Base-by-base conservation (phyloP, 2,888 invertebrate species). In the Tiliacea citrago region DNA sequence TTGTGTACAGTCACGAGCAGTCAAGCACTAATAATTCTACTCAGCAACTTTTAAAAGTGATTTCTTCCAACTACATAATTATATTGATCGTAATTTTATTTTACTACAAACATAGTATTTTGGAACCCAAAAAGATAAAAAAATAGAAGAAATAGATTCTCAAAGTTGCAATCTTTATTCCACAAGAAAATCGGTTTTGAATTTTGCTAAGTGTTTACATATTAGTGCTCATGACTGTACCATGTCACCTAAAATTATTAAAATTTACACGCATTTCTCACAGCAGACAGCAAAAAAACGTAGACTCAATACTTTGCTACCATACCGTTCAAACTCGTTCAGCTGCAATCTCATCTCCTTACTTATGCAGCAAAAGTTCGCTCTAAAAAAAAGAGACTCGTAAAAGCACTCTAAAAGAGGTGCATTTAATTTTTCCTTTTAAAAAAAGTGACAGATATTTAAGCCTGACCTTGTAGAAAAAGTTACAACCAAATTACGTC, bases 351-450 rank as follows among this genome's bases (percentile, higher is more conserved):
- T 68, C 21, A 49, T 68, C 49, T 62, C 16, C 63, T 82, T 70
- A 81, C 51, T 68, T 74, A 82, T 74, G 74, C 79, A 75, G 57
- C 24, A 35, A 71, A 58, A 71, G 75, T 67, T 39, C 35, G 24
- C 47, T 68, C 29, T 60, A 29, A 73, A 63, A 82, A 63, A 62
- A 9, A 13, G 12, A 18, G 51, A 73, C 69, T 70, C 61, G 72
- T 63, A 70, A 70, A 74, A 82, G 69, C 79, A 69, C 69, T 79
- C 45, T 60, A 67, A 77, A 55, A 49, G 70, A 51, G 58, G 58
- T 68, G 71, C 73, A 69, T 51, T 81, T 65, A 75, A 70, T 75
- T 67, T 58, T 72, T 60, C 13, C 49, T 61, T 61, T 68, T 65
- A 71, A 39, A 68, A 57, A 75, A 70, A 35, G 73, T 47, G 21